phyloP scores from a whole-genome alignment of 2,797 vertebrate species.

The Nothura maculosa region DNA sequence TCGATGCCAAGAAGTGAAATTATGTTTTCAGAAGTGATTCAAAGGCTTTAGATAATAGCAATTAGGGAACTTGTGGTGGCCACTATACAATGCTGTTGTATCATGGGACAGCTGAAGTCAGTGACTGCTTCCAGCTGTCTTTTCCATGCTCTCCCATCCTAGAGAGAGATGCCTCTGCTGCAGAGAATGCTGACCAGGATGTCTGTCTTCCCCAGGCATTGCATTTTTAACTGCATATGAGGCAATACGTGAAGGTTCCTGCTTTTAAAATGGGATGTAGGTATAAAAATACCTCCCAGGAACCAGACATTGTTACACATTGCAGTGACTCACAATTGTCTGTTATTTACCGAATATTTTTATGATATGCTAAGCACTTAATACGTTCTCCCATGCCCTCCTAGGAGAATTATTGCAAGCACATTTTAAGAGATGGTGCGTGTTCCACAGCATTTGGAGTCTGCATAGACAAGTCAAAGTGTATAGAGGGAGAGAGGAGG shows the following conservation, averaged over 20 bases:
- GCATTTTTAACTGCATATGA: slow-evolving; percentile 3
- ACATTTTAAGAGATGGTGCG: not conserved
- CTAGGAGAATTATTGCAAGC: not conserved
- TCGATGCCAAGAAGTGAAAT: not conserved
- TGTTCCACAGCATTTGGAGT: not conserved
- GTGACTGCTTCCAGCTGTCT: not conserved
- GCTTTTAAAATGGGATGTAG: slow-evolving; percentile 40
- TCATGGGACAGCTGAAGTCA: slow-evolving; percentile 17
- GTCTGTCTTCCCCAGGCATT: not conserved
- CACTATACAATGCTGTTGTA: not conserved
- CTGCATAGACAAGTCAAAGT: not conserved
- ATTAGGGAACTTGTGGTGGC: not conserved
- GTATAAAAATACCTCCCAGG: slow-evolving; percentile 34
- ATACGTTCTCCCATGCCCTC: not conserved
- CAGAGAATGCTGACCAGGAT: not conserved
- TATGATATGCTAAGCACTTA: not conserved
- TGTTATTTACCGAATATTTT: slow-evolving; percentile 62
- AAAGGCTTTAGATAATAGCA: not conserved
- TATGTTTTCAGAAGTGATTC: not conserved
- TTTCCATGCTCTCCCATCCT: not conserved
- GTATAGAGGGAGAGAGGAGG: not conserved
- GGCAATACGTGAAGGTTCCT: slow-evolving; percentile 21
- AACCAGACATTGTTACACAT: slow-evolving; percentile 26
- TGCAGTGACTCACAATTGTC: slow-evolving; percentile 48
- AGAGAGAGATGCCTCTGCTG: not conserved